Conservation (phyloP, 2,797 vertebrate genomes). For the Eulemur coronatus region DNA sequence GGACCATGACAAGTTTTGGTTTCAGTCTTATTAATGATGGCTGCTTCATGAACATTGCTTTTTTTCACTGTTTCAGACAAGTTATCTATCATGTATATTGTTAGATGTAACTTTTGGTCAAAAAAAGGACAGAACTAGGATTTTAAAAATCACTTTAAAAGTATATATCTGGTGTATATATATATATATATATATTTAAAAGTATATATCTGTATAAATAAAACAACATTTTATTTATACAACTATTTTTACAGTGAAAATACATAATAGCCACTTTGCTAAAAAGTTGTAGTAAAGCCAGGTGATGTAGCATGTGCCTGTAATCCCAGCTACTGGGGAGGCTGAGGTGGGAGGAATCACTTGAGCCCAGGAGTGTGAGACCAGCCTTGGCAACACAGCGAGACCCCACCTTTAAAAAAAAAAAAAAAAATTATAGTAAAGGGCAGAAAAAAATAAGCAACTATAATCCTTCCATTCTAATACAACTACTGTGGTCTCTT, state of each 20-base stretch:
- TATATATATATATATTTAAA: no score
- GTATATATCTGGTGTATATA: no score
- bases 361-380: background rate
- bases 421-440: background rate
- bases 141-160: background rate
- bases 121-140: background rate
- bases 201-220: background rate
- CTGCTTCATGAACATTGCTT: background rate
- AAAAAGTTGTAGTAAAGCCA: background rate
- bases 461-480: background rate
- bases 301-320: background rate
- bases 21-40: background rate
- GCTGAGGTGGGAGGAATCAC: background rate
- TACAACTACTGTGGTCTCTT: background rate
- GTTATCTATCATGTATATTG: background rate
- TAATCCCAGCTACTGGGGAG: background rate
- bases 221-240: background rate
- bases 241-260: constrained; percentile 27
- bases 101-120: background rate
- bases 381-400: background rate
- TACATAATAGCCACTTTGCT: background rate
- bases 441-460: background rate
- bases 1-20: background rate
- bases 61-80: background rate
- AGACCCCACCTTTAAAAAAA: background rate